phyloP scores from a whole-genome alignment of 2,797 vertebrate species.

The Acrossocheilus fasciatus region DNA sequence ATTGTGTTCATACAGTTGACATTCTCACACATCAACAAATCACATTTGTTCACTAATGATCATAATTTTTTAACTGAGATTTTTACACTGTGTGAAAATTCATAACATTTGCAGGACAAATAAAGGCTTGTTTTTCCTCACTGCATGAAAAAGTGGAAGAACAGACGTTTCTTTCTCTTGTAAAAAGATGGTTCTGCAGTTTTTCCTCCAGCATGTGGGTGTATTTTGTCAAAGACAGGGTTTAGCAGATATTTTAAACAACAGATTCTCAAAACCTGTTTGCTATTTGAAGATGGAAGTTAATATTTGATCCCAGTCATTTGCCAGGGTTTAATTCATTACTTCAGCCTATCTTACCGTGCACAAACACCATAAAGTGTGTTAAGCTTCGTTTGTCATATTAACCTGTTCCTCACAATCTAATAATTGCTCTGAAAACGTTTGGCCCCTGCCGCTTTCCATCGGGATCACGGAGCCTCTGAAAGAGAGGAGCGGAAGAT shows the following conservation, averaged over 20 bases:
- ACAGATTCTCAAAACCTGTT: not conserved
- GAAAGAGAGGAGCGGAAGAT: not conserved
- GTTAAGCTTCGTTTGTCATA: not conserved
- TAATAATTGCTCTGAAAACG: not conserved
- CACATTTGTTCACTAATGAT: not conserved
- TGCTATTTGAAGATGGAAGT: not conserved
- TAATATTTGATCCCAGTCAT: no score
- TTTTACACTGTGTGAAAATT: not conserved
- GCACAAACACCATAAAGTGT: not conserved
- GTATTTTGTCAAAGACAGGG: not conserved
- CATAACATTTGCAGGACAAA: not conserved
- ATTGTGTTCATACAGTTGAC: not conserved
- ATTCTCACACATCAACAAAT: not conserved
- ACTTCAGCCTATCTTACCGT: not conserved
- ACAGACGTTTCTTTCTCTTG: not conserved
- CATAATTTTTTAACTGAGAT: not conserved
- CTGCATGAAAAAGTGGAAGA: not conserved
- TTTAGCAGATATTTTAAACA: not conserved
- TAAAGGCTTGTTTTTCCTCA: not conserved
- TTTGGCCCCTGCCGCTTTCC: no score
- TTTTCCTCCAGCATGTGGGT: not conserved
- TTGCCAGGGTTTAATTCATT: not conserved
- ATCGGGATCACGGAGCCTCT: not conserved
- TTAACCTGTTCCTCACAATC: not conserved
- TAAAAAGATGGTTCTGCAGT: not conserved